Conservation (phyloP, 2,888 invertebrate species). For the Anoplius nigerrimus region DNA sequence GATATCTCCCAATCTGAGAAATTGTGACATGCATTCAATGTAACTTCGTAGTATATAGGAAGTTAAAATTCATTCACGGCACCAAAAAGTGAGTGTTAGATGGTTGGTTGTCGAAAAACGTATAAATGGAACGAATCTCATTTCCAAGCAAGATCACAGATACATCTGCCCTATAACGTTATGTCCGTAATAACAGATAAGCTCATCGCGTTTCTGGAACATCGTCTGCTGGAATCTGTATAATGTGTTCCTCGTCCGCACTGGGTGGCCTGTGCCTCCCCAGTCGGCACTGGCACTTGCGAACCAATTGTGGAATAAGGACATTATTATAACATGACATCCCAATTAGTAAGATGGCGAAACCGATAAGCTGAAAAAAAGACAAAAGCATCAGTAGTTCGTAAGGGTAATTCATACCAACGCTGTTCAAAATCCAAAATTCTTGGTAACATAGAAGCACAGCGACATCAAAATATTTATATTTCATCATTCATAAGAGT, state of each 20-base stretch:
- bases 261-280: conserved; percentile 62
- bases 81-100: too few relatives aligned
- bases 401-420: not conserved
- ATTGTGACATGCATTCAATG: too few relatives aligned
- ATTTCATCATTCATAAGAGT: too few relatives aligned
- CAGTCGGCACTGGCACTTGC: conserved; percentile 55
- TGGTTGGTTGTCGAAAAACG: not conserved
- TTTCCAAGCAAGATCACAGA: conserved; percentile 31
- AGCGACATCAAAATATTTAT: too few relatives aligned
- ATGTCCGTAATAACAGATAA: not conserved
- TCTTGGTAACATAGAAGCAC: not conserved
- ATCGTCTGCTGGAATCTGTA: conserved; percentile 68
- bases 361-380: conserved; percentile 82
- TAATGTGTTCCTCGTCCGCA: conserved; percentile 61
- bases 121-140: conserved; percentile 16
- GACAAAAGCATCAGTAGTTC: not conserved
- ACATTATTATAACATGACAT: conserved; percentile 89
- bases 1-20: too few relatives aligned
- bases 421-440: not conserved
- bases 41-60: too few relatives aligned
- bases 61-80: too few relatives aligned
- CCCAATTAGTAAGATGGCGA: conserved; percentile 84
- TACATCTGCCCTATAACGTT: conserved; percentile 18
- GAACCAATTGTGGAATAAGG: conserved; percentile 70
- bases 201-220: conserved; percentile 47